Evolutionary conservation across 2,113 vertebrate genomes (phyloP).

Genomic region (Eira barbara): DNA sequence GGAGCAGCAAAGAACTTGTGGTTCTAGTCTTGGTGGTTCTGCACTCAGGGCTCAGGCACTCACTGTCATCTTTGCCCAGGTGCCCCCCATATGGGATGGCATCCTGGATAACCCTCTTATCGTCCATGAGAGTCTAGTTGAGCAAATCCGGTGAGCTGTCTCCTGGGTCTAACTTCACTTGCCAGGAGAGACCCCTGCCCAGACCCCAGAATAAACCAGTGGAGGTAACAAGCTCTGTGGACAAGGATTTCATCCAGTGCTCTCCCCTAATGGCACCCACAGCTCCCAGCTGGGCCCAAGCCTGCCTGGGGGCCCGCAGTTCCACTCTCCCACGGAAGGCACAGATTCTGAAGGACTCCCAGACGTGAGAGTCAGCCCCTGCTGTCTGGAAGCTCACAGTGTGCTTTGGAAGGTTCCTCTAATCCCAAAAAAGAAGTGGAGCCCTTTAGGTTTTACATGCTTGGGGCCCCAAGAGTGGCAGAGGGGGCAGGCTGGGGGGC

Average conservation of each 20-base stretch:
- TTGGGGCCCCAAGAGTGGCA: neutral
- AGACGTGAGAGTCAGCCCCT: rapidly evolving
- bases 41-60: neutral
- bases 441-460: neutral
- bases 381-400: neutral
- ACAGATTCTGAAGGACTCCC: rapidly evolving
- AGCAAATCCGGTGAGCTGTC: neutral
- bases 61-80: neutral
- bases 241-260: neutral
- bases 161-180: neutral
- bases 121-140: too few species aligned
- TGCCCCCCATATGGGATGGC: neutral
- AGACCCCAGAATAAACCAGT: neutral
- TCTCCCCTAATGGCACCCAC: neutral
- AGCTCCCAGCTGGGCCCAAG: neutral
- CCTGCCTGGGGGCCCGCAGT: neutral
- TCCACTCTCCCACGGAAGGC: neutral
- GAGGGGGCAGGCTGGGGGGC: neutral
- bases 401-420: neutral
- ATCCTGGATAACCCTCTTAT: rapidly evolving
- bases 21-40: too few species aligned
- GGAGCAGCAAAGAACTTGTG: neutral
- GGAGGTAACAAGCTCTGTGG: neutral
- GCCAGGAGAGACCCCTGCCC: neutral
- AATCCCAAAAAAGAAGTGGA: neutral